Evolutionary conservation across 2,113 vertebrate genomes (phyloP).

Genomic region (Pedionomus torquatus): DNA sequence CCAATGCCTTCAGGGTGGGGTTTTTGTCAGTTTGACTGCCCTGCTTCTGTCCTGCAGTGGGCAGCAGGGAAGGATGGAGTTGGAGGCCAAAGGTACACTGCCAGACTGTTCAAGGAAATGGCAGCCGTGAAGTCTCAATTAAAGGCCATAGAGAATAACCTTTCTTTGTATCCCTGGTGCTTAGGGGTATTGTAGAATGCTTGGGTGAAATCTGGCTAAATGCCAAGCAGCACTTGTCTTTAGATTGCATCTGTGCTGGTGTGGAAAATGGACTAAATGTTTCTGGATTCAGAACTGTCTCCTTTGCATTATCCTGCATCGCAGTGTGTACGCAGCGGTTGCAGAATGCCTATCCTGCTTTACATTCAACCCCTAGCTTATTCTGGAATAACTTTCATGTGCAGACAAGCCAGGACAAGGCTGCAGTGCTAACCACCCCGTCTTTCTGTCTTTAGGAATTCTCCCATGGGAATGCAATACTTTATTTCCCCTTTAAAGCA

Average conservation of each 20-base stretch:
- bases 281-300: not conserved
- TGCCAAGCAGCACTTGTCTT: not conserved
- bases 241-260: not conserved
- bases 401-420: constrained; percentile 44
- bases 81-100: not conserved
- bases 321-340: not conserved
- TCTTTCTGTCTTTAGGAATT: constrained; percentile 30
- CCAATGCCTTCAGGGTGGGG: not conserved
- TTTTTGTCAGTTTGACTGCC: rapidly evolving
- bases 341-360: constrained; percentile 1
- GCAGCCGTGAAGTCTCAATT: not conserved
- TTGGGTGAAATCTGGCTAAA: not conserved
- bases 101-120: not conserved
- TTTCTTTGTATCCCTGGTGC: not conserved
- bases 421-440: not conserved
- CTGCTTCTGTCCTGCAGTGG: not conserved
- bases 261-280: not conserved
- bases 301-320: not conserved
- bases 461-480: constrained; percentile 18
- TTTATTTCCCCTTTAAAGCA: constrained; percentile 39
- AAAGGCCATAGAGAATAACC: not conserved
- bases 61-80: not conserved
- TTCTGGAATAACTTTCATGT: constrained; percentile 28
- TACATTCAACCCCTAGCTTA: not conserved
- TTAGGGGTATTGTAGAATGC: not conserved